Evolutionary conservation across 1,140 invertebrate genomes (phyloP), one percentile per base, ranked within the genome.

Genomic region (Chymomyza costata): DNA sequence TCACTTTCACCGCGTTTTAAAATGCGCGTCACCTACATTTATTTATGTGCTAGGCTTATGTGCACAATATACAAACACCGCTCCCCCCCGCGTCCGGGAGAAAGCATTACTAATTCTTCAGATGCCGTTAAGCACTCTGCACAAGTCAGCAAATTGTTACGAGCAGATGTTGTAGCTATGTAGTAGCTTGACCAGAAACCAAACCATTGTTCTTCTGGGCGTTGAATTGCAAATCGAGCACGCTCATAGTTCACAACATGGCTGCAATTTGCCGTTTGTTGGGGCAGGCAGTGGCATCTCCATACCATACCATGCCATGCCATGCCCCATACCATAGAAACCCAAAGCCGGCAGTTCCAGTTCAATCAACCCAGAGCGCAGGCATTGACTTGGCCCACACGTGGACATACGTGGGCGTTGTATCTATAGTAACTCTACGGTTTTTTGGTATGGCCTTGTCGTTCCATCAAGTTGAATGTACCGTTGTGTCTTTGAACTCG

Each of bases 261-360:
- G 65, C 64, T 78, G 71, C 73, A 74, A 74, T 74, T 78, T 76
- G 71, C 56, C 71, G 71, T 78, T 76, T 78, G 71, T 78, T 78
- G 71, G 71, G 71, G 71, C 71, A 76, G 71, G 71, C 71, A 60
- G 65, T 18, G 13, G 25, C 43, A 57, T 41, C 49, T 28, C 30
- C 62, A 47, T 45, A 50, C 6, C n/a, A n/a, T n/a, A n/a, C n/a
- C n/a, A n/a, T n/a, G n/a, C n/a, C n/a, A n/a, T n/a, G n/a, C n/a
- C n/a, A n/a, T n/a, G n/a, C n/a, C n/a, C n/a, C n/a, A n/a, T n/a
- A n/a, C n/a, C n/a, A n/a, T n/a, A n/a, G n/a, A n/a, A n/a, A n/a
- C n/a, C n/a, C n/a, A n/a, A n/a, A 51, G 32, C 40, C 11, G 49
- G n/a, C 11, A 47, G 41, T 52, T 57, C 30, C 59, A 64, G 61